phyloP scores from a whole-genome alignment of 23 tunicate species.

The Trididemnum nubilum region DNA sequence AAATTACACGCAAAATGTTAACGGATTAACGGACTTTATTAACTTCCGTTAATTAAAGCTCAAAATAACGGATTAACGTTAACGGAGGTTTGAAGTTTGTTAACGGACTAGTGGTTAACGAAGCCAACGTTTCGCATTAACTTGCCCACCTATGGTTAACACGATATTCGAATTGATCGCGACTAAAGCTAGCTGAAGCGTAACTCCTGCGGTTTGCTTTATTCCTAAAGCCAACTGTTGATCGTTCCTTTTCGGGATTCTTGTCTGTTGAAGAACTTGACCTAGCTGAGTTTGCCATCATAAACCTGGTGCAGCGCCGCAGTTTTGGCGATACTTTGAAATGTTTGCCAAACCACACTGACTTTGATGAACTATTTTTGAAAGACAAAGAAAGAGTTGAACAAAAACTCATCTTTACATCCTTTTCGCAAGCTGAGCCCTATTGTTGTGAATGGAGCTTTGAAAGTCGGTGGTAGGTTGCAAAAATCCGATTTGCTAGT shows the following conservation, averaged over 20 bases:
- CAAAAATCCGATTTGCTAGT: neutral
- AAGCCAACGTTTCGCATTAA: no score
- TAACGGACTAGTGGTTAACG: no score
- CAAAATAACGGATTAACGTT: no score
- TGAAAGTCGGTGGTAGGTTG: conserved; percentile 10
- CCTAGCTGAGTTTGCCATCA: conserved; percentile 24
- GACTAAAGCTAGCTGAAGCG: neutral
- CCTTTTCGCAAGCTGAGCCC: neutral
- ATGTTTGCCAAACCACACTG: neutral
- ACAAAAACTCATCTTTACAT: neutral
- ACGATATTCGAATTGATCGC: neutral
- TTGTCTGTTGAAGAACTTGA: conserved; percentile 11
- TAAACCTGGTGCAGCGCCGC: conserved; percentile 27
- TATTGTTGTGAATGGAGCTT: neutral
- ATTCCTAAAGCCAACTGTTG: neutral
- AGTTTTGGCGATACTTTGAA: conserved; percentile 8
- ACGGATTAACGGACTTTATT: no score
- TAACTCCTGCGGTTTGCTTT: neutral
- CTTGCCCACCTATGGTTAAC: no score
- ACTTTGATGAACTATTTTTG: neutral
- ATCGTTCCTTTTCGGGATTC: neutral
- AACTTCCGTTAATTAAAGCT: no score
- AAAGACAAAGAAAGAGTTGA: neutral
- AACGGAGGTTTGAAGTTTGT: no score
- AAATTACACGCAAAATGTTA: no score